Evolutionary conservation across 2,888 invertebrate genomes (phyloP), one percentile per base, ranked within the genome.

Genomic region (Seira sanloemensis): DNA sequence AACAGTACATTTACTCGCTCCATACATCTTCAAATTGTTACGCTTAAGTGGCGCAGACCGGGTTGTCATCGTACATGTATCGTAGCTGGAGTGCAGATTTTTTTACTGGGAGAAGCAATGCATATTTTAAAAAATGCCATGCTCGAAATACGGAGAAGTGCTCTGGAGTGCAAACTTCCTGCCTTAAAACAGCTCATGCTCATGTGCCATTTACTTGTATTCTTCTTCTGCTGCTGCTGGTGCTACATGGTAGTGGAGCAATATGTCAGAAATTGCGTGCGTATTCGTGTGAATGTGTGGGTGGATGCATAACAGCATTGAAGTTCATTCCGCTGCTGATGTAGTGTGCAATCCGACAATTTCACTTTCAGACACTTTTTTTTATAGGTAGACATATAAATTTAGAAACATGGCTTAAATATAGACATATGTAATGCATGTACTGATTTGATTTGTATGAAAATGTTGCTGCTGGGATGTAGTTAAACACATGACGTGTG

Each of bases 131-230:
- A 37, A 19, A 37, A 50, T 46, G 16, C 69, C 12, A 4, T 58
- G 58, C n/a, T 66, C 66, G n/a, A 16, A 16, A 66, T 21, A 21
- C 66, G 9, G 7, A 21, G 4, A 37, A 37, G n/a, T n/a, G 46
- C 1, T 69, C 77, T 77, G 77, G 77, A 77, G 77, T 69, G 77
- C 27, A 77, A 69, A 77, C 77, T 77, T 77, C 77, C 77, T 77
- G 77, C 69, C 37, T 37, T 37, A 12, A 37, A 37, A 12, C 37
- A 12, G 37, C 37, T 37, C 37, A 37, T 37, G 12, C 37, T 58
- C 37, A 65, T n/a, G 26, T 21, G 27, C 16, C 67, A 37, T 23
- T 21, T 19, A 19, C 27, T 65, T 25, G 25, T 67, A n/a, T 66
- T 68, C 26, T 68, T 24, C 21, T 2, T 26, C 18, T 27, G n/a